Percentiles rank a stretch among this genome's conserved stretches.
Evolutionary conservation across 2,113 vertebrate species (phyloP).

Genomic region (Narcine bancroftii): DNA sequence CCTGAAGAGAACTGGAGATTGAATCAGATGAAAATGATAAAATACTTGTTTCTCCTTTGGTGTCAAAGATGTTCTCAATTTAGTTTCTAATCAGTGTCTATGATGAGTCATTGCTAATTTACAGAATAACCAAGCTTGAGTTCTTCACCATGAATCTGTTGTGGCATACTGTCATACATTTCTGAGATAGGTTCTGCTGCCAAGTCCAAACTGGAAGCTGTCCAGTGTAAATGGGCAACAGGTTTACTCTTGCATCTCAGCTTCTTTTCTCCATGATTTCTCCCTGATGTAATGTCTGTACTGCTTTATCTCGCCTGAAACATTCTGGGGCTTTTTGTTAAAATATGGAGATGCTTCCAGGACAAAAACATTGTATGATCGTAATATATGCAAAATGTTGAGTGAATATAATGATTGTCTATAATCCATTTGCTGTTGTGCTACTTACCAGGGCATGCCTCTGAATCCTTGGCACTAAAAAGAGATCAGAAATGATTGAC

Average conservation of each 20-base stretch:
- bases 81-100: background rate
- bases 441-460: background rate
- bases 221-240: conserved; percentile 33
- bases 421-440: background rate
- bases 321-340: background rate
- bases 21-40: background rate
- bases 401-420: background rate
- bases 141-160: background rate
- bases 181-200: conserved; percentile 14
- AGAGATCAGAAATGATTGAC: background rate
- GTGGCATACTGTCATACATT: conserved; percentile 20
- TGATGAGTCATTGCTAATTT: background rate
- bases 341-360: background rate
- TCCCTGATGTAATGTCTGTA: background rate
- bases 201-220: conserved; percentile 21
- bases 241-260: background rate
- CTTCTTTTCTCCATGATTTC: background rate
- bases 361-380: background rate
- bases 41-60: background rate
- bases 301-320: background rate
- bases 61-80: background rate
- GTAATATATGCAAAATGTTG: background rate
- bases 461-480: background rate
- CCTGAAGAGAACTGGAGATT: background rate
- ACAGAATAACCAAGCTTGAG: background rate